A percentile compares a stretch with the other conserved stretches of the same genome.
These are phyloP conservation scores for Pavo muticus DNA, from an alignment of 2,113 vertebrate genomes.

Conservation along the genomic window DNA sequence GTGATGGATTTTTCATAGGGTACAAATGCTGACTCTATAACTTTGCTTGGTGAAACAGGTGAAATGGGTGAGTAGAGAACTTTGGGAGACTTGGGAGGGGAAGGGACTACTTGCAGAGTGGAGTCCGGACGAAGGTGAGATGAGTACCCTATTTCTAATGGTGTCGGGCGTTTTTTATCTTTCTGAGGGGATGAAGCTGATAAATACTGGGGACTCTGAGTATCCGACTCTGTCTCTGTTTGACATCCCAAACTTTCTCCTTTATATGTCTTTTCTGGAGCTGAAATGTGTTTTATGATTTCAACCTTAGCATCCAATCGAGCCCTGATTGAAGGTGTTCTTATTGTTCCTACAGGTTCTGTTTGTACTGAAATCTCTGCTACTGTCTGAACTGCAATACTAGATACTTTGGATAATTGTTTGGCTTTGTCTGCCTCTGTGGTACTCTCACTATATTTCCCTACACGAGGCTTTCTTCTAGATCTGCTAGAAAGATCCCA, in stretches of 20 bases:
- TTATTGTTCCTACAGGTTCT: slow-evolving; percentile 92
- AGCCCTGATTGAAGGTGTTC: slow-evolving; percentile 87
- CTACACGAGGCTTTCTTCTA: slow-evolving; percentile 86
- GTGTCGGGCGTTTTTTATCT: slow-evolving; percentile 91
- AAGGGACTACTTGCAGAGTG: slow-evolving; percentile 86
- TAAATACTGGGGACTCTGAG: slow-evolving; percentile 79
- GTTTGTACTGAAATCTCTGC: slow-evolving; percentile 98
- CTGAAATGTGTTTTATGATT: slow-evolving; percentile 96
- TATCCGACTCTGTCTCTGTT: slow-evolving; percentile 91
- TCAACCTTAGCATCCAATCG: slow-evolving; percentile 92
- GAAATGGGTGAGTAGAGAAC: slow-evolving; percentile 92
- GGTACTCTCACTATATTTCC: slow-evolving; percentile 84
- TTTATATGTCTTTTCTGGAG: slow-evolving; percentile 92
- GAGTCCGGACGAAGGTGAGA: slow-evolving; percentile 90
- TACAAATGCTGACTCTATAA: slow-evolving; percentile 91
- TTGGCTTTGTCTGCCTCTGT: slow-evolving; percentile 83
- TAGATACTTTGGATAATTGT: slow-evolving; percentile 89
- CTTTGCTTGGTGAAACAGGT: slow-evolving; percentile 93
- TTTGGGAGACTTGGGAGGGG: slow-evolving; percentile 92
- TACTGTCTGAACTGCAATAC: slow-evolving; percentile 96
- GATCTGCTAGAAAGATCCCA: slow-evolving; percentile 91
- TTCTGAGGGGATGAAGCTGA: slow-evolving; percentile 85
- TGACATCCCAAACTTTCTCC: slow-evolving; percentile 94
- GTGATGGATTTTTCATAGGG: slow-evolving; percentile 91
- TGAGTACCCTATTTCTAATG: slow-evolving; percentile 91